A percentile compares a stretch with the other conserved stretches of the same genome.
These are phyloP conservation scores for Heliconius charithonia DNA, from an alignment of 2,888 invertebrate species.

Conservation along the genomic window DNA sequence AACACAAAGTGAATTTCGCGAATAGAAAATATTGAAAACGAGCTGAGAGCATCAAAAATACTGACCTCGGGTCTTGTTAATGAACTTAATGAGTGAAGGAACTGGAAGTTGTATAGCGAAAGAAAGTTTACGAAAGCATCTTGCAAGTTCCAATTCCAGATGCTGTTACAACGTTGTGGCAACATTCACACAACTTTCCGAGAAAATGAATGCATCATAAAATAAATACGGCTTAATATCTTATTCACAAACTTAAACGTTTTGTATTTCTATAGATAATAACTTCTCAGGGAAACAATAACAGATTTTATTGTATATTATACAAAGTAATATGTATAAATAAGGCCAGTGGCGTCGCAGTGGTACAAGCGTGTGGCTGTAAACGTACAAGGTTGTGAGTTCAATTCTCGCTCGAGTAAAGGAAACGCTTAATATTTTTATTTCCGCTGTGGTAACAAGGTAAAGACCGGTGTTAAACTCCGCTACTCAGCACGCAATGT, in stretches of 20 bases:
- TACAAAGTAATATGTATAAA: background rate
- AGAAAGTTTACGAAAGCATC: conserved; percentile 68
- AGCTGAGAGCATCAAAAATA: conserved; percentile 74
- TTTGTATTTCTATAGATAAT: conserved; percentile 40
- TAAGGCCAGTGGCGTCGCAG: no score
- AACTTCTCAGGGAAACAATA: conserved; percentile 31
- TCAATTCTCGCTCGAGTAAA: no score
- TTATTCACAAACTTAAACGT: conserved; percentile 43
- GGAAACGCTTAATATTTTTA: no score
- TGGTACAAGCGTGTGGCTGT: no score
- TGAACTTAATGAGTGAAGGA: conserved; percentile 79
- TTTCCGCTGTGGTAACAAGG: no score
- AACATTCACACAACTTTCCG: conserved; percentile 58
- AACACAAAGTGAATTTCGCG: conserved; percentile 72
- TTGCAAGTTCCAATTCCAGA: conserved; percentile 70
- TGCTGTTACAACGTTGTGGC: conserved; percentile 62
- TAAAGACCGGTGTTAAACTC: no score
- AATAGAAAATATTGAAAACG: conserved; percentile 77
- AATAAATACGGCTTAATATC: conserved; percentile 57
- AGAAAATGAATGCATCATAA: conserved; percentile 66
- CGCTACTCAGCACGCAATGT: no score
- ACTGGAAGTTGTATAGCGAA: conserved; percentile 65
- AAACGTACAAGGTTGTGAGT: no score
- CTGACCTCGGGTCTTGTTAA: conserved; percentile 76
- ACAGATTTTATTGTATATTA: background rate